A percentile compares a stretch with the other conserved stretches of the same genome.
Conservation (phyloP, 2,113 vertebrate genomes). For the Dipodomys ordii region DNA sequence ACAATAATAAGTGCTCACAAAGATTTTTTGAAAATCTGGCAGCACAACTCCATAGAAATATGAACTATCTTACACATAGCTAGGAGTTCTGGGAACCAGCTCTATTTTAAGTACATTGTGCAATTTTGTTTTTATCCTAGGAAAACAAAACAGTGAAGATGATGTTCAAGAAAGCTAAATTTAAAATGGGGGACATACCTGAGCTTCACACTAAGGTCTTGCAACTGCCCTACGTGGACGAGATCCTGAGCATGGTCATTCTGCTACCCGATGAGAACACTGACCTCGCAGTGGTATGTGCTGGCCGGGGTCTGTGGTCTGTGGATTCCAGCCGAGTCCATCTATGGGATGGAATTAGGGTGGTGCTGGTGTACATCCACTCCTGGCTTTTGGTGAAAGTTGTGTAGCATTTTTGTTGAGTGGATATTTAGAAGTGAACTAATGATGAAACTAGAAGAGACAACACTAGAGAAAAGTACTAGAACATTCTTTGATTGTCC, state of each 20-base stretch:
- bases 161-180: slow-evolving; percentile 89
- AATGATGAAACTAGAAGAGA: background rate
- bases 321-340: background rate
- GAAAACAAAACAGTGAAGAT: slow-evolving; percentile 91
- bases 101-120: background rate
- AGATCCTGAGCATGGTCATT: slow-evolving; percentile 94
- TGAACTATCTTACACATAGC: background rate
- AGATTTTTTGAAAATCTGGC: background rate
- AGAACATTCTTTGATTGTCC: background rate
- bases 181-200: slow-evolving; percentile 83
- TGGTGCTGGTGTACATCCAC: background rate
- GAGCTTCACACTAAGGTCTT: slow-evolving; percentile 89
- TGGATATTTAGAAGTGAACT: background rate
- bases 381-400: background rate
- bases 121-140: slow-evolving; percentile 11
- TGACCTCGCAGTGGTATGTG: slow-evolving; percentile 90
- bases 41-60: background rate
- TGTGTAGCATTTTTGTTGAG: background rate
- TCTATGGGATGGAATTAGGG: background rate
- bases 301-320: accelerated
- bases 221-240: slow-evolving; percentile 90
- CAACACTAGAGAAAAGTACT: background rate
- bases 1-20: background rate
- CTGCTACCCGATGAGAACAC: slow-evolving; percentile 88
- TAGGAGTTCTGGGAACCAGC: background rate